Base-by-base conservation (phyloP, 2,113 vertebrate genomes). In the Silurus asotus region DNA sequence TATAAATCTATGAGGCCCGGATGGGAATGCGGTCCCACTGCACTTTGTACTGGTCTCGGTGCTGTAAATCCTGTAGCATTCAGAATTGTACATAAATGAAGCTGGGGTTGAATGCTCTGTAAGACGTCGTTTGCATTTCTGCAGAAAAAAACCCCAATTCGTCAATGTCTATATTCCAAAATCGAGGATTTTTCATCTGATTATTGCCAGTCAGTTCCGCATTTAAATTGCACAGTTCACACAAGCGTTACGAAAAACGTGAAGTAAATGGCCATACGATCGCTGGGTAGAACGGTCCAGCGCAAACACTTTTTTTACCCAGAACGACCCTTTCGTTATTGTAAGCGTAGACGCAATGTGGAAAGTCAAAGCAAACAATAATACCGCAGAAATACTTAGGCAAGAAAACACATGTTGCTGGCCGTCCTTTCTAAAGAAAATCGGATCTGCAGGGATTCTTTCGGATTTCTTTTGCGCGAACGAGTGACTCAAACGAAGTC, bases 1-100 rank as follows among this genome's bases (percentile, higher is more conserved):
- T 2, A 82, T 95, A 95, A 94, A 95, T 95, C 93, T 92, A 59
- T 58, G 45, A 86, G 85, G 90, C 89, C 92, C 92, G 91, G 92
- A 92, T 89, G 89, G 90, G 90, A 92, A 92, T 85, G 88, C 86
- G 87, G 89, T 83, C 90, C 88, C 56, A 23, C 70, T 25, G 45
- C 67, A 59, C 19, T 45, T 70, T 81, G 89, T 88, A 87, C 90
- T 92, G 87, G 90, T 89, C 91, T 92, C 89, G 0, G 45, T 53
- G 25, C 88, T 88, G 88, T 95, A 95, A 95, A 95, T 94, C 92
- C 91, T 86, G 2, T 64, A 82, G 83, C 88, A 88, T 91, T 90
- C 45, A 37, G 88, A 89, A 91, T 90, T 88, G 87, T 88, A 80
- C 69, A 80, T 84, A 84, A 90, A 81, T 91, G 88, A 88, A 90